Evolutionary conservation across 2,888 invertebrate genomes (phyloP).

Genomic region (Dicyrtomina minuta): DNA sequence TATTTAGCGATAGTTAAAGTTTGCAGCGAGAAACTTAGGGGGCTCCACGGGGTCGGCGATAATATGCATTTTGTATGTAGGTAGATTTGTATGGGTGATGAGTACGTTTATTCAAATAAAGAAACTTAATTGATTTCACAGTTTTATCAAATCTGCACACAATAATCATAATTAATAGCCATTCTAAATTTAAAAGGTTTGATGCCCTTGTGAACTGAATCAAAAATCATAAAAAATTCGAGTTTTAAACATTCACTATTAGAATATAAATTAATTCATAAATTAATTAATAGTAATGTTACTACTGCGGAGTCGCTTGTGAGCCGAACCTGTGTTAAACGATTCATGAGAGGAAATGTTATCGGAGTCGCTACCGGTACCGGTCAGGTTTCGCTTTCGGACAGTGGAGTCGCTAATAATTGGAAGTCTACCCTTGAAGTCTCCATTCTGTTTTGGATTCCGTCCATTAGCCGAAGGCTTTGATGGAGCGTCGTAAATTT

Average conservation of each 20-base stretch:
- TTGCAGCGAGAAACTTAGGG: too few species aligned
- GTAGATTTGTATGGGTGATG: slow-evolving; percentile 1
- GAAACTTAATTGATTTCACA: slow-evolving; percentile 9
- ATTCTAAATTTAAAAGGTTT: slow-evolving; percentile 4
- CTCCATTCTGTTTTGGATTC: slow-evolving; percentile 45
- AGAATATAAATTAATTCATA: slow-evolving; percentile 9
- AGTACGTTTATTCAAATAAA: slow-evolving; percentile 7
- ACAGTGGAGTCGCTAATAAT: slow-evolving; percentile 52
- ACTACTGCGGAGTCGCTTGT: slow-evolving; percentile 34
- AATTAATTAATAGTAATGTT: slow-evolving; percentile 33
- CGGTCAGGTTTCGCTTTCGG: slow-evolving; percentile 51
- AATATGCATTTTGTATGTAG: not conserved
- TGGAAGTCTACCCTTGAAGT: slow-evolving; percentile 46
- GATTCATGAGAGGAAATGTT: slow-evolving; percentile 46
- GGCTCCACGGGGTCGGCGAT: slow-evolving; percentile 15
- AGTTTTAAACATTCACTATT: slow-evolving; percentile 5
- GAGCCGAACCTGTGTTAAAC: slow-evolving; percentile 29
- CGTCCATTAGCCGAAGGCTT: slow-evolving; percentile 43
- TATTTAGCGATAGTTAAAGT: too few species aligned
- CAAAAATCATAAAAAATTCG: slow-evolving; percentile 31
- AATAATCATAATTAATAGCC: not conserved
- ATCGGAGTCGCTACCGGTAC: slow-evolving; percentile 49
- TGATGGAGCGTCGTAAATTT: slow-evolving; percentile 51
- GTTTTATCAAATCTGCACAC: slow-evolving; percentile 23
- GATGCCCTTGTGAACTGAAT: slow-evolving; percentile 8